phyloP scores from a whole-genome alignment of 2,113 vertebrate species.

The Plotosus lineatus region DNA sequence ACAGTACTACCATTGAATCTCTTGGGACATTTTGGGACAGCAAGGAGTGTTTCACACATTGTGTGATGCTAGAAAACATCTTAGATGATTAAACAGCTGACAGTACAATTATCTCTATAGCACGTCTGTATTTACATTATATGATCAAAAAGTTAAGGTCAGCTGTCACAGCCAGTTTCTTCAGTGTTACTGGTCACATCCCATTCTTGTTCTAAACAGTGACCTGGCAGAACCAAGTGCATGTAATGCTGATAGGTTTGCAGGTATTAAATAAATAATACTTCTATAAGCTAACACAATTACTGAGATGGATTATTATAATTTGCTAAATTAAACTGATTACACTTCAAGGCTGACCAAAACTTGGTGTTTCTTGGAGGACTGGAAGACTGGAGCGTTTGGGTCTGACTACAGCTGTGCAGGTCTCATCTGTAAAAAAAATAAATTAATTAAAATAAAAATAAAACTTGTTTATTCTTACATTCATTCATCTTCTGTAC shows the following conservation, averaged over 20 bases:
- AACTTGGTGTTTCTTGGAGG: background rate
- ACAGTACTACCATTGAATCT: background rate
- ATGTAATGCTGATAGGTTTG: background rate
- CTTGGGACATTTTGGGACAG: background rate
- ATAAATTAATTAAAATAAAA: too few relatives aligned
- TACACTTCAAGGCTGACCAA: conserved; percentile 48
- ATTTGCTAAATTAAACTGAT: background rate
- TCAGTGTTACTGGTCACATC: background rate
- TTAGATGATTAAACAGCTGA: background rate
- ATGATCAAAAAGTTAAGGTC: background rate
- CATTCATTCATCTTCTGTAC: too few relatives aligned
- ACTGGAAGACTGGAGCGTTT: conserved; percentile 55
- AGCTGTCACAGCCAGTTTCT: background rate
- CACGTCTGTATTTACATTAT: background rate
- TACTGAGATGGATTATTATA: background rate
- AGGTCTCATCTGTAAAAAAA: conserved; percentile 58
- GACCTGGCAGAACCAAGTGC: background rate
- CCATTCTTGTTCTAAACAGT: background rate
- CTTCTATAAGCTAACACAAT: background rate
- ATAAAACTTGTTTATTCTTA: too few relatives aligned
- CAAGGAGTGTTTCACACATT: too few relatives aligned
- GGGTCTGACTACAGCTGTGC: conserved; percentile 58
- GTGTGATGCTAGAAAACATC: background rate
- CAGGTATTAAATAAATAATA: background rate
- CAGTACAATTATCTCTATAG: background rate